Evolutionary conservation across 2,113 vertebrate species (phyloP).

Genomic region (Chaenocephalus aceratus): DNA sequence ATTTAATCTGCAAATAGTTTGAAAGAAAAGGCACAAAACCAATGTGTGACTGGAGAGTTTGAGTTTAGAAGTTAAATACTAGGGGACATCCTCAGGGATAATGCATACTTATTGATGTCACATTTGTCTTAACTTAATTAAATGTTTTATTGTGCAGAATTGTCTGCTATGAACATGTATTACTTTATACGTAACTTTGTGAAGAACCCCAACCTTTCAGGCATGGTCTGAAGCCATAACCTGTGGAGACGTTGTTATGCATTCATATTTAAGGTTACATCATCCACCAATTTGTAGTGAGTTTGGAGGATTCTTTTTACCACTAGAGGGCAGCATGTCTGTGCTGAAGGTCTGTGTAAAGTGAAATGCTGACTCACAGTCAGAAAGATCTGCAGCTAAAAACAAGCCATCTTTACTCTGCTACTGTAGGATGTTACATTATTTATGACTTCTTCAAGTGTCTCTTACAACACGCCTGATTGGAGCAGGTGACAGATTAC

Average conservation of each 20-base stretch:
- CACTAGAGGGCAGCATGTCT: conserved; percentile 55
- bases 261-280: not conserved
- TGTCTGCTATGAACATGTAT: not conserved
- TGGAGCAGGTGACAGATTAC: too few relatives aligned
- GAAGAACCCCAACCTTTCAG: too few relatives aligned
- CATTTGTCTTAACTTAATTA: not conserved
- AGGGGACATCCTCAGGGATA: not conserved
- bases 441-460: not conserved
- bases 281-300: not conserved
- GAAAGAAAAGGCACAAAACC: not conserved
- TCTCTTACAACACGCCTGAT: not conserved
- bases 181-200: not conserved
- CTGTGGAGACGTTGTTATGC: too few relatives aligned
- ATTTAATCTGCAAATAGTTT: not conserved
- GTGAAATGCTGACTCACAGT: conserved; percentile 68
- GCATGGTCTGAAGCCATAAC: not conserved
- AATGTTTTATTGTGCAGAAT: not conserved
- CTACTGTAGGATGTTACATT: not conserved
- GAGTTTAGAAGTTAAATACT: not conserved
- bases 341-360: not conserved
- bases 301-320: not conserved
- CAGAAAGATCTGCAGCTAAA: conserved; percentile 39
- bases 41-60: not conserved
- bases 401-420: conserved; percentile 9
- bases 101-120: not conserved